These are phyloP conservation scores for Parauchenoglanis ngamensis DNA, from an alignment of 2,797 vertebrate species.

Conservation along the genomic window DNA sequence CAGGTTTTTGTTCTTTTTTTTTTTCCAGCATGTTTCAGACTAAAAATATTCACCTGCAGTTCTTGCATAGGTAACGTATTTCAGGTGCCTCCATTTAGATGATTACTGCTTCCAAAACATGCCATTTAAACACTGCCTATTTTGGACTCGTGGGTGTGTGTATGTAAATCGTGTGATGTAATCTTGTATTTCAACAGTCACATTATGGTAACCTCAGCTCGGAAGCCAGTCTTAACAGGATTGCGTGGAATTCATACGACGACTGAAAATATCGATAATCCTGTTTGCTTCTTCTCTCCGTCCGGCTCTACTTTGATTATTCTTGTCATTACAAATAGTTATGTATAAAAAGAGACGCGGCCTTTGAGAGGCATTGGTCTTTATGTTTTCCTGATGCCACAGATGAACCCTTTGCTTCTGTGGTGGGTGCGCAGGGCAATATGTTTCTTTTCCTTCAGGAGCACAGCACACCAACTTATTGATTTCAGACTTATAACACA, in stretches of 20 bases:
- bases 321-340: background rate
- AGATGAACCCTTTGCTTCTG: background rate
- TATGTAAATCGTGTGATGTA: too few species aligned
- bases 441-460: constrained; percentile 34
- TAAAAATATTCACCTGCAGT: background rate
- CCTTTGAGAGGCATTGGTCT: background rate
- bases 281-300: background rate
- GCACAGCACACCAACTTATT: constrained; percentile 37
- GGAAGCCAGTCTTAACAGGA: background rate
- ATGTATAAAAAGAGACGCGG: background rate
- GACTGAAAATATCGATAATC: background rate
- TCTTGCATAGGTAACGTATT: background rate
- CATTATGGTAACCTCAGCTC: background rate
- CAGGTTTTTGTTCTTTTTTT: constrained; percentile 31
- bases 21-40: constrained; percentile 32
- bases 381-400: background rate
- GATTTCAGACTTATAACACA: constrained; percentile 44
- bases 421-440: constrained; percentile 12
- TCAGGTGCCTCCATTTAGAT: background rate
- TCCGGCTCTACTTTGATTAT: background rate
- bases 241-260: background rate
- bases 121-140: background rate
- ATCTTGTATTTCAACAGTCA: background rate
- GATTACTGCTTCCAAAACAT: background rate
- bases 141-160: background rate